Base-by-base conservation (phyloP, 2,113 vertebrate genomes). In the Ammodytes dubius region DNA sequence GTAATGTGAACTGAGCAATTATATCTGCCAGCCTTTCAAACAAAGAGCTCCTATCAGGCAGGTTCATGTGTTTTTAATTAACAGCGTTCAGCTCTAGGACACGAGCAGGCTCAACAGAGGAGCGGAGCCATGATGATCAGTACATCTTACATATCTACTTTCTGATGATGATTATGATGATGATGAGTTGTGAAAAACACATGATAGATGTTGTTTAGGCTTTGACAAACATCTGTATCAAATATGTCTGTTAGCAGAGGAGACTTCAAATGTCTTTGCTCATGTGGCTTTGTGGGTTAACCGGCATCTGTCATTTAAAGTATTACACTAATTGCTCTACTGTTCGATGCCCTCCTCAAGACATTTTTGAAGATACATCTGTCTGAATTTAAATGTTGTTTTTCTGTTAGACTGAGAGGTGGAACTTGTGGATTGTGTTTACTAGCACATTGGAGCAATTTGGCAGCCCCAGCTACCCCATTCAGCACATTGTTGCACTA, bases 41-140 rank as follows among this genome's bases (percentile, higher is more conserved):
- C 91, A 92, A 88, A 90, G 89, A 84, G 79, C 76, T 85, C 77
- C 86, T 92, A 91, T 93, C 91, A 88, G 85, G 81, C 85, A 92
- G 84, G 88, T 93, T 92, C 88, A 90, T 90, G 88, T 92, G 91
- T 92, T 93, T 93, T 92, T 91, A 91, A 94, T 93, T 93, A 93
- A 89, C 87, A 74, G 82, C 39, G 61, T 80, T 90, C 74, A 69
- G 85, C 70, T 81, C 79, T 81, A 85, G 87, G 87, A 85, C 69
- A 81, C 64, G 83, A 88, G 89, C 50, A 40, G 70, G 60, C 83
- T 68, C 72, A 87, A 81, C 77, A 56, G 40, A 67, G 54, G 86
- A 86, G 77, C 71, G 66, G 71, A 84, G 39, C 49, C 39, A 52
- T 4, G 35, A 50, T 65, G 15, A 85, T 86, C 74, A 61, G 42